Percentiles rank a stretch among this genome's conserved stretches.
phyloP scores from a whole-genome alignment of 2,797 vertebrate species.

The Thalassophryne amazonica region DNA sequence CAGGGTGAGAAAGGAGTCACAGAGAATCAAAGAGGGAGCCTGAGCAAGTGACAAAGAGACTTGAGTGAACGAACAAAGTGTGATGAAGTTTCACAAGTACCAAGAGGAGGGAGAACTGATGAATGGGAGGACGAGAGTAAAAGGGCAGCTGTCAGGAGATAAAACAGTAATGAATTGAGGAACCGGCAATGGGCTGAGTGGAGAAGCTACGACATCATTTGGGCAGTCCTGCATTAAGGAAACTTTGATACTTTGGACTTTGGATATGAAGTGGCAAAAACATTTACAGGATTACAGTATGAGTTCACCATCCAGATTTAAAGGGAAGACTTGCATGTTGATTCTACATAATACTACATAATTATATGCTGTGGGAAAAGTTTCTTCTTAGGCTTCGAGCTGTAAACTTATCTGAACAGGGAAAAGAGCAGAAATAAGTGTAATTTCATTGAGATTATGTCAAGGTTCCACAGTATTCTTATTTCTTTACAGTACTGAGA shows the following conservation, averaged over 20 bases:
- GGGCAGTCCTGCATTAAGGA: no score
- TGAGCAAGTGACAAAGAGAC: conserved; percentile 10
- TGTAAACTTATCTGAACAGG: no score
- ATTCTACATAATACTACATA: no score
- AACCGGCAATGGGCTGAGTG: conserved; percentile 20
- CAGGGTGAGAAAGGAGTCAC: conserved; percentile 12
- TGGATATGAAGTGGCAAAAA: background rate
- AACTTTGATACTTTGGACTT: background rate
- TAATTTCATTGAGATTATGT: no score
- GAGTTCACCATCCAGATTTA: no score
- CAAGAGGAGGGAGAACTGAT: conserved; percentile 20
- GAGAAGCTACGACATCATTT: background rate
- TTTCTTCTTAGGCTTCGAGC: no score
- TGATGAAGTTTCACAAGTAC: conserved; percentile 30
- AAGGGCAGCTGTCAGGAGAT: conserved; percentile 48
- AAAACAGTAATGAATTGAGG: conserved; percentile 40
- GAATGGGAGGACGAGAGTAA: conserved; percentile 30
- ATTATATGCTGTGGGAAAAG: no score
- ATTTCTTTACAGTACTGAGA: no score
- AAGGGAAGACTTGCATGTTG: no score
- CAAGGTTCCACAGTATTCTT: no score
- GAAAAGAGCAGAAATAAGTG: no score
- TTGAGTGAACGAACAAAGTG: conserved; percentile 17
- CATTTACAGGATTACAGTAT: no score
- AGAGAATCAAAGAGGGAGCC: conserved; percentile 17